Evolutionary conservation across 2,113 vertebrate genomes (phyloP).

Genomic region (Psilopsiagon aurifrons): DNA sequence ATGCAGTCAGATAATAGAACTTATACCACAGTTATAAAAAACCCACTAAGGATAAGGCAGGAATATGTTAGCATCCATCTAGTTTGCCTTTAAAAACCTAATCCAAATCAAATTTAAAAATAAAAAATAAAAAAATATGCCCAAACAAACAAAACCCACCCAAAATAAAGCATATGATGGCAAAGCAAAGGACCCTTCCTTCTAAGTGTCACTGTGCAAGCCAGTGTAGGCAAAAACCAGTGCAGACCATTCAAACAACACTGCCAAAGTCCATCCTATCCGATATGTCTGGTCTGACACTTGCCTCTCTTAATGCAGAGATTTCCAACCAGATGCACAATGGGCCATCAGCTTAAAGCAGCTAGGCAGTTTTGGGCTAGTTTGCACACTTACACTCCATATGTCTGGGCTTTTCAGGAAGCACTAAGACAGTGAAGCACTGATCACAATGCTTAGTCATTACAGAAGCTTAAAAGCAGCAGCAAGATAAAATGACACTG

Average conservation of each 20-base stretch:
- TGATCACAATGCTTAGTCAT: neutral
- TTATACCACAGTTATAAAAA: neutral
- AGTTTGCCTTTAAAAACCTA: neutral
- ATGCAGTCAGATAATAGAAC: neutral
- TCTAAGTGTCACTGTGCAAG: neutral
- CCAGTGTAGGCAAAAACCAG: neutral
- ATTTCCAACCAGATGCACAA: neutral
- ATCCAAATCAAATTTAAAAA: neutral
- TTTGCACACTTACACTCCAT: neutral
- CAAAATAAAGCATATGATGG: neutral
- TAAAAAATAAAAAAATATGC: neutral
- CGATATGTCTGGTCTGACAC: neutral
- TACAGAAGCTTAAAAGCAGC: neutral
- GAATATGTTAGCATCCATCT: neutral
- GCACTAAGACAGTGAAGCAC: neutral
- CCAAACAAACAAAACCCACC: neutral
- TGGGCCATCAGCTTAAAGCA: neutral
- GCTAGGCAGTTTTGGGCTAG: accelerated
- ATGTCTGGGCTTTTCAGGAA: neutral
- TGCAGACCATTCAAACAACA: neutral
- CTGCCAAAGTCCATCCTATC: neutral
- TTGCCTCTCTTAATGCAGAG: neutral
- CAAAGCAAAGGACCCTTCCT: neutral
- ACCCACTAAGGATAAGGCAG: neutral
- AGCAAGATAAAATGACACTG: neutral